These are phyloP conservation scores for Pogonocherus hispidulus DNA, from an alignment of 2,888 invertebrate genomes.

Conservation along the genomic window DNA sequence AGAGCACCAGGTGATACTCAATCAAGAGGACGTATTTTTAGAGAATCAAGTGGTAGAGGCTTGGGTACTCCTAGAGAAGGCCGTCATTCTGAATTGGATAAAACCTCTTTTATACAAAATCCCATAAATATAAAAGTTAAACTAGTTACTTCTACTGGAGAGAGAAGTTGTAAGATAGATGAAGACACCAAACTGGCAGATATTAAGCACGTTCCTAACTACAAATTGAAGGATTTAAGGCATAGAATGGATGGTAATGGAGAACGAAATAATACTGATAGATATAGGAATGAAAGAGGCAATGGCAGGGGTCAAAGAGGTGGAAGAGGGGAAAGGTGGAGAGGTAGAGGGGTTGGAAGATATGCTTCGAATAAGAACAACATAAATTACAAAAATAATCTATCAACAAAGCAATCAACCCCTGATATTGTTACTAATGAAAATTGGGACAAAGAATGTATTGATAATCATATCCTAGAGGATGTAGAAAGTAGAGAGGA, in stretches of 20 bases:
- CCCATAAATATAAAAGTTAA: conserved; percentile 59
- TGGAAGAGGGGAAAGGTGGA: conserved; percentile 24
- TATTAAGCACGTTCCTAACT: conserved; percentile 51
- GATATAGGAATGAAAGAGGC: not conserved
- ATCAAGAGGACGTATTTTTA: conserved; percentile 21
- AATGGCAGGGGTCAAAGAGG: conserved; percentile 4
- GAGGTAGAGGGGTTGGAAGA: conserved; percentile 31
- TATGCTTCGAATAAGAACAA: no score
- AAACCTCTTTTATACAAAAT: conserved; percentile 42
- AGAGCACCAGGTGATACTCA: conserved; percentile 5
- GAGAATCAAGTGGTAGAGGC: conserved; percentile 34
- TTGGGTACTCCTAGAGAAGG: not conserved
- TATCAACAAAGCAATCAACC: not conserved
- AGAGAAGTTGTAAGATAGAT: conserved; percentile 56
- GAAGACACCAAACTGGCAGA: conserved; percentile 48
- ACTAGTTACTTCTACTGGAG: conserved; percentile 56
- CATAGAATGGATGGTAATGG: conserved; percentile 19
- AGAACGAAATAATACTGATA: conserved; percentile 27
- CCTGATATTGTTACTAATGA: conserved; percentile 24
- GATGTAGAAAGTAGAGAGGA: not conserved
- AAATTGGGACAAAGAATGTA: conserved; percentile 35
- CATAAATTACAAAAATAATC: not conserved
- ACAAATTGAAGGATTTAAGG: conserved; percentile 22
- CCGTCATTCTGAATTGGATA: not conserved
- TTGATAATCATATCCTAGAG: conserved; percentile 5